These are phyloP conservation scores for Ectemnius continuus DNA, from an alignment of 2,888 invertebrate genomes.

Conservation along the genomic window DNA sequence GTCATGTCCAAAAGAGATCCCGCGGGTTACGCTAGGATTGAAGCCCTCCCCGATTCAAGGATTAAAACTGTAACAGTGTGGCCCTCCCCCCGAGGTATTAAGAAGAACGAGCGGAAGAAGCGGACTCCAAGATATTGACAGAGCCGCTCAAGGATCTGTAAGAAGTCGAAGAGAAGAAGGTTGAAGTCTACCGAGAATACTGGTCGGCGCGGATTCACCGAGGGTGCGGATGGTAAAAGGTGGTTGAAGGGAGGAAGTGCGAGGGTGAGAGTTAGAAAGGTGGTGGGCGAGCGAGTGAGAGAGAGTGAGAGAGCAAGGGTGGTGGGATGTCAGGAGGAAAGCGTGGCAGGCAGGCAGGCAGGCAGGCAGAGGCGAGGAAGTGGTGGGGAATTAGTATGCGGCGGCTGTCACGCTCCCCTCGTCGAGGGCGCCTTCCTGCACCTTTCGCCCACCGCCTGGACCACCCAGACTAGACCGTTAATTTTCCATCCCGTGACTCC, in stretches of 20 bases:
- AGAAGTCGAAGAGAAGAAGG: background rate
- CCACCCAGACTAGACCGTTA: conserved; percentile 73
- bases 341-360: background rate
- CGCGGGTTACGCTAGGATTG: no score
- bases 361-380: conserved; percentile 18
- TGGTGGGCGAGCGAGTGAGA: conserved; percentile 40
- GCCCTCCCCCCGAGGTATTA: no score
- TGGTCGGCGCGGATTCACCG: no score
- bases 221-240: conserved; percentile 41
- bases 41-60: no score
- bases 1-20: no score
- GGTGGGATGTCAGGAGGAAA: conserved; percentile 7
- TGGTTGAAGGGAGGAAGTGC: conserved; percentile 43
- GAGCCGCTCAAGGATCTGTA: no score
- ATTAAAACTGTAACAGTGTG: no score
- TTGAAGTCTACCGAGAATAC: conserved; percentile 4
- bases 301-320: background rate
- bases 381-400: conserved; percentile 72
- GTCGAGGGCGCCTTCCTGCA: conserved; percentile 59
- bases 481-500: conserved; percentile 77
- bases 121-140: no score
- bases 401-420: conserved; percentile 70
- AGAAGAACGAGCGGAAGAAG: no score
- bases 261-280: conserved; percentile 25
- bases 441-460: conserved; percentile 61